Evolutionary conservation across 2,888 invertebrate species (phyloP), one percentile per base, ranked within the genome.

Genomic region (Eupithecia dodoneata): DNA sequence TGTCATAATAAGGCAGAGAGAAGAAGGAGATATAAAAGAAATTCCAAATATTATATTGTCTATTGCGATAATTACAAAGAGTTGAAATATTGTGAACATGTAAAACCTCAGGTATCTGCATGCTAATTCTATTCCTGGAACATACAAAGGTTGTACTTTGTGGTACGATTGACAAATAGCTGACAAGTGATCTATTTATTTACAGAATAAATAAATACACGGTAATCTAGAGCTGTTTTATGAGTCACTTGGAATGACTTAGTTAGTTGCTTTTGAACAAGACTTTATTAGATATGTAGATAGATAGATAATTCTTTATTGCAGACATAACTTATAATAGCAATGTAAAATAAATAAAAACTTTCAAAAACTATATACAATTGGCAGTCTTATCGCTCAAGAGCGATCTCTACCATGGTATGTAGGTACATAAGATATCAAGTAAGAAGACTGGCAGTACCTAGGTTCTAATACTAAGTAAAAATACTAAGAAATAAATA

Each of bases 181-280:
- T 63, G 63, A 30, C 63, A 63, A 63, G 63, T 63, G 63, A 63
- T 63, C 41, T 66, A 66, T 41, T 41, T 66, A 42, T 42, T 30
- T 66, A 41, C 15, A 6, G 7, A 0, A 42, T 42, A 66, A 42
- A 66, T 41, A 66, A 66, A 15, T 41, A 66, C 41, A 6, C 42
- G 7, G 66, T 30, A 15, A 63, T 30, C 63, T 30, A 63, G 63
- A 63, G 4, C 65, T 66, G 42, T 15, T 42, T 10, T 15, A 66
- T 66, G 66, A 66, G 42, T 66, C 66, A 42, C 5, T 15, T 66
- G 66, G 66, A 66, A 66, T 66, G 15, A 15, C 41, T 66, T 41
- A 42, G 41, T 18, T 9, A 59, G 59, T 63, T 63, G 63, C 18
- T 63, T 63, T 12, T 9, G n/a, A 63, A 10, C 63, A 63, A 30